Conservation (phyloP, 2,888 invertebrate genomes). For the Arctia plantaginis region DNA sequence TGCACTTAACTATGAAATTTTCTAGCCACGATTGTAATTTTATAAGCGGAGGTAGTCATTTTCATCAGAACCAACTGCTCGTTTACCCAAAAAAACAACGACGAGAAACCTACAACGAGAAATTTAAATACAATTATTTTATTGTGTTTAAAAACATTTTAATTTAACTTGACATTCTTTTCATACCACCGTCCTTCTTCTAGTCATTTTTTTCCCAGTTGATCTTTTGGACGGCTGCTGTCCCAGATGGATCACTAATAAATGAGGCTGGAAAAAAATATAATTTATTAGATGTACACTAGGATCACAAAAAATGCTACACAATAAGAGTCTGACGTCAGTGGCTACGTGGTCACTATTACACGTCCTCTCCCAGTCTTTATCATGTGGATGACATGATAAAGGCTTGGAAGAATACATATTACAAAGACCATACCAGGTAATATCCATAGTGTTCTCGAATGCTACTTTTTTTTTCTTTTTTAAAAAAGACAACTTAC, state of each 20-base stretch:
- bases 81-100: not conserved
- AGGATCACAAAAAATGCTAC: not conserved
- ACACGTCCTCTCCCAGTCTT: too few species aligned
- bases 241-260: not conserved
- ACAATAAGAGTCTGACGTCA: not conserved
- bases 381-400: too few species aligned
- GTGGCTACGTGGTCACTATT: not conserved
- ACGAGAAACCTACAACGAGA: not conserved
- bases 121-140: not conserved
- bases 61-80: not conserved
- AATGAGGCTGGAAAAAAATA: not conserved
- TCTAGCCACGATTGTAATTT: too few species aligned
- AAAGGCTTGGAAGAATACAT: not conserved
- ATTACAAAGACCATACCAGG: not conserved
- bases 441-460: not conserved
- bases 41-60: too few species aligned
- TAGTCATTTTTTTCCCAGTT: conserved; percentile 10
- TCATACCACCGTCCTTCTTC: too few species aligned
- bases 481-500: too few species aligned
- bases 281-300: not conserved
- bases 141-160: conserved; percentile 7
- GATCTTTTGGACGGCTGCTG: conserved; percentile 11
- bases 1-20: too few species aligned
- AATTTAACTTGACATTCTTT: not conserved
- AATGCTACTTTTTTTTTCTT: not conserved